A percentile compares a stretch with the other conserved stretches of the same genome.
phyloP scores from a whole-genome alignment of 2,797 vertebrate genomes.

The Tragopan temminckii region DNA sequence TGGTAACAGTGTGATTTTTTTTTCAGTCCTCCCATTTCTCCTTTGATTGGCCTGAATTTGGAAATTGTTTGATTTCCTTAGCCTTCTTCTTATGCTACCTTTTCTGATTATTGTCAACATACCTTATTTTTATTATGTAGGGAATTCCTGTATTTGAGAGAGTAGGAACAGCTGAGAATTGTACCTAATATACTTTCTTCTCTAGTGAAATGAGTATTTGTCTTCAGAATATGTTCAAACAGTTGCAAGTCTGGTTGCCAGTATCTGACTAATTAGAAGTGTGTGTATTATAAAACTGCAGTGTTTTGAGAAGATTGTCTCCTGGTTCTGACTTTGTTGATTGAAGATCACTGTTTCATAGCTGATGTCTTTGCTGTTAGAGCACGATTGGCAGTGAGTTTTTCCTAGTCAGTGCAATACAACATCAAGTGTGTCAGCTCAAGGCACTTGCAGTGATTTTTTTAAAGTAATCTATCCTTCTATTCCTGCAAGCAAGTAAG shows the following conservation, averaged over 20 bases:
- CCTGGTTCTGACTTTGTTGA: neutral
- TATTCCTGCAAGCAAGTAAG: accelerated
- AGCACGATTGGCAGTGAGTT: neutral
- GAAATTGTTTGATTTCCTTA: neutral
- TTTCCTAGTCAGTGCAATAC: neutral
- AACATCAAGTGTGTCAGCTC: neutral
- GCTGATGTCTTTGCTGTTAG: neutral
- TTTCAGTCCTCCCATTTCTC: neutral
- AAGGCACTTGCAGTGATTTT: neutral
- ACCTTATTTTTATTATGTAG: neutral
- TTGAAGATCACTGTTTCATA: neutral
- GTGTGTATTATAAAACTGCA: neutral
- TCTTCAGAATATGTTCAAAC: neutral
- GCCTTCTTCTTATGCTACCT: neutral
- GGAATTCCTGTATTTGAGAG: neutral
- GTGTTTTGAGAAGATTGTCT: neutral
- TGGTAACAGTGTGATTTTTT: neutral
- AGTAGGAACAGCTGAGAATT: neutral
- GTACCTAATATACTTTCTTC: neutral
- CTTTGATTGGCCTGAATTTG: neutral
- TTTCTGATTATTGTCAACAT: neutral
- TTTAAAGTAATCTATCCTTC: neutral
- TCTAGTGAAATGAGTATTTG: neutral
- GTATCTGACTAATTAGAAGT: neutral
- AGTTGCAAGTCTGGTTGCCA: neutral